phyloP scores from a whole-genome alignment of 2,113 vertebrate genomes.

The Megalops atlanticus region DNA sequence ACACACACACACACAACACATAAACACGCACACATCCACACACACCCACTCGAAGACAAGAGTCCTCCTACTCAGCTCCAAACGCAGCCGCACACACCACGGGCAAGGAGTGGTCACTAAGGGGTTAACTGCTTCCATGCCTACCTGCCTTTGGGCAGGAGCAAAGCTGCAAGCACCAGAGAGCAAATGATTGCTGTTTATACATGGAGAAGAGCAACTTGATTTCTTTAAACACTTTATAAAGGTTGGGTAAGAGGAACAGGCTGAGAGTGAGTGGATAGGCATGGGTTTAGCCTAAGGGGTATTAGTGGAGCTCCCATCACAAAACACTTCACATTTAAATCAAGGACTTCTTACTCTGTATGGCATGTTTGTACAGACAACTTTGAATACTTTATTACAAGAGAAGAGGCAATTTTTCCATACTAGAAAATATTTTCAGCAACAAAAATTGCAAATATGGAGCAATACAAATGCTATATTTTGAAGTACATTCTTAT shows the following conservation, averaged over 20 bases:
- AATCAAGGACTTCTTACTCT: background rate
- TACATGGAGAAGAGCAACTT: background rate
- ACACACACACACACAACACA: conserved; percentile 6
- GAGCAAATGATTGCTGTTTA: background rate
- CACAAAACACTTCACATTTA: background rate
- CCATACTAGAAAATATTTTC: background rate
- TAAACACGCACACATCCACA: conserved; percentile 11
- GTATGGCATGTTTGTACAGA: background rate
- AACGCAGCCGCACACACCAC: conserved; percentile 40
- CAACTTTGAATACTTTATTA: background rate
- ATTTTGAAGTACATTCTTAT: too few species aligned
- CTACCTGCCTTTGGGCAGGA: background rate
- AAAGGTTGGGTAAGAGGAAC: background rate
- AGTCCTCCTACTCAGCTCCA: conserved; percentile 47
- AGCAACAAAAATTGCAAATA: too few species aligned
- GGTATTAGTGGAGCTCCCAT: background rate
- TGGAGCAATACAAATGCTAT: too few species aligned
- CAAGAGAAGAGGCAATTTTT: background rate
- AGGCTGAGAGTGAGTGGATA: background rate
- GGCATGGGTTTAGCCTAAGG: background rate
- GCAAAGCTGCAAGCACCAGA: background rate
- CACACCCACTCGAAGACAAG: conserved; percentile 14
- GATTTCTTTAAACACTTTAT: background rate
- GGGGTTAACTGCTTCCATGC: conserved; percentile 7
- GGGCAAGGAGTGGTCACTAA: conserved; percentile 39